phyloP scores from a whole-genome alignment of 2,888 invertebrate species.

The Mythimna impura region DNA sequence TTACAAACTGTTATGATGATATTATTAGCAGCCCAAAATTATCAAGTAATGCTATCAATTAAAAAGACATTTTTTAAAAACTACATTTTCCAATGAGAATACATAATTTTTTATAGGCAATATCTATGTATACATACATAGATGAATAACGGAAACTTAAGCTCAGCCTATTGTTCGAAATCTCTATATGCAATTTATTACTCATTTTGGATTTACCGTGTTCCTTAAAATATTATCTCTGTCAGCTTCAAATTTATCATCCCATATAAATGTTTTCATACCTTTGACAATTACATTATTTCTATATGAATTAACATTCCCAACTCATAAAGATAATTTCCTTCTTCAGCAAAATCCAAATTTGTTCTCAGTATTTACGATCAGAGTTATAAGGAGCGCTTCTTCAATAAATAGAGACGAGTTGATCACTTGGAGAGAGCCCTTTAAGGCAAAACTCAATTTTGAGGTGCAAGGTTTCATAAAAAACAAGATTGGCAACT shows the following conservation, averaged over 20 bases:
- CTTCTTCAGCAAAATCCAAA: slow-evolving; percentile 34
- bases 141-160: neutral
- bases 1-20: neutral
- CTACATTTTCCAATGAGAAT: neutral
- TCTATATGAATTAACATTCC: slow-evolving; percentile 11
- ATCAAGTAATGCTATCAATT: neutral
- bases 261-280: slow-evolving; percentile 12
- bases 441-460: slow-evolving; percentile 66
- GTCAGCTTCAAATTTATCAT: slow-evolving; percentile 34
- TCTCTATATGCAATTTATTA: slow-evolving; percentile 4
- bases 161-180: slow-evolving; percentile 21
- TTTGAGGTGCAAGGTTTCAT: slow-evolving; percentile 58
- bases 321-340: slow-evolving; percentile 15
- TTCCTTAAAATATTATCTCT: slow-evolving; percentile 22
- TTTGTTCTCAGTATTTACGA: slow-evolving; percentile 48
- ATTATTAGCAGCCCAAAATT: neutral
- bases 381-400: slow-evolving; percentile 31
- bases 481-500: slow-evolving; percentile 58
- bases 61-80: neutral
- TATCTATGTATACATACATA: neutral
- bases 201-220: slow-evolving; percentile 6
- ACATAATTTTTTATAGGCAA: neutral
- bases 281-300: slow-evolving; percentile 15
- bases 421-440: slow-evolving; percentile 52
- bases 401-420: slow-evolving; percentile 62